These are phyloP conservation scores for Lordiphosa fenestrarum DNA, from an alignment of 2,888 invertebrate genomes.

Conservation along the genomic window DNA sequence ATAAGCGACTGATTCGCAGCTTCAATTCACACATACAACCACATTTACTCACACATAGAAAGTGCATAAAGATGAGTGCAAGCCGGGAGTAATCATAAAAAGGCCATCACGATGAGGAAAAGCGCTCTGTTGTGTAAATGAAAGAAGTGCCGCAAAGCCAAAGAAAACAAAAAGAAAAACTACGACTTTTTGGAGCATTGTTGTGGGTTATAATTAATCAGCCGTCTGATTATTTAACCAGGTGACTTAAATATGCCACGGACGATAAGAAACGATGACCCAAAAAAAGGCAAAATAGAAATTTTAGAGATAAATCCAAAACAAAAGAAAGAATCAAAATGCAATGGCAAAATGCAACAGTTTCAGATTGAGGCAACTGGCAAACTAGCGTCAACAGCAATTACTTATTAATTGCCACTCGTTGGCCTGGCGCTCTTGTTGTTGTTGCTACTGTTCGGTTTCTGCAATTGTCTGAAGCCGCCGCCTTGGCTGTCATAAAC, in stretches of 20 bases:
- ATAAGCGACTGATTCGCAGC: constrained; percentile 69
- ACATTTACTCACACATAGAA: constrained; percentile 10
- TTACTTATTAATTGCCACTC: constrained; percentile 65
- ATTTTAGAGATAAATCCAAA: neutral
- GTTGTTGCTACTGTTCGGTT: constrained; percentile 23
- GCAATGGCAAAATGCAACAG: constrained; percentile 45
- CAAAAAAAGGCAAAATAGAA: constrained; percentile 41
- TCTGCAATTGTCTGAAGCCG: constrained; percentile 47
- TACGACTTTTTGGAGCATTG: constrained; percentile 47
- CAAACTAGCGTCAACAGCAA: constrained; percentile 46
- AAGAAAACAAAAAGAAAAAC: no score
- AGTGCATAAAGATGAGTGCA: constrained; percentile 44
- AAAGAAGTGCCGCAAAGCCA: constrained; percentile 47
- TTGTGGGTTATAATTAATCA: constrained; percentile 58
- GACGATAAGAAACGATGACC: constrained; percentile 46
- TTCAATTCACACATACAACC: constrained; percentile 29
- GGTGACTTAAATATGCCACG: constrained; percentile 60
- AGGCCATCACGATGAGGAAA: constrained; percentile 63
- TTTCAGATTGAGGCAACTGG: constrained; percentile 48
- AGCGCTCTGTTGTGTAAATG: constrained; percentile 45
- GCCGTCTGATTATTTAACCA: constrained; percentile 62
- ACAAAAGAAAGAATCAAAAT: constrained; percentile 51
- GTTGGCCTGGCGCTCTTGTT: constrained; percentile 26
- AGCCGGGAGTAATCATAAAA: constrained; percentile 61
- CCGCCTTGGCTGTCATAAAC: constrained; percentile 61